Evolutionary conservation across 2,113 vertebrate species (phyloP).

Genomic region (Polypterus bichir): DNA sequence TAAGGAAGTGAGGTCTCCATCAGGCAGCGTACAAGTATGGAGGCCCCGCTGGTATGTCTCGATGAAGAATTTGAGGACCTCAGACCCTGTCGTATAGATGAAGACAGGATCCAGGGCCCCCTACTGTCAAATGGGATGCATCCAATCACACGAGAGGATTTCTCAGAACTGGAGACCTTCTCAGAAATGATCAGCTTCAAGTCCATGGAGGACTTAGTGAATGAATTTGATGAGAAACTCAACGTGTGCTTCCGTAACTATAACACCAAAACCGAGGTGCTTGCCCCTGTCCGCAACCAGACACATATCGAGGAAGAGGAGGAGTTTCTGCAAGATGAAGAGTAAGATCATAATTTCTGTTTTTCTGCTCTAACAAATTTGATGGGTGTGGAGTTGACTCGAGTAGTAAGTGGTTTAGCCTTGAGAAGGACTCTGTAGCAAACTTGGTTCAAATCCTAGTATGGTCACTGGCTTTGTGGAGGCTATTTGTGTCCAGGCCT

Average conservation of each 20-base stretch:
- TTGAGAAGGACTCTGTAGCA: no score
- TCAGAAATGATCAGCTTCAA: slow-evolving; percentile 92
- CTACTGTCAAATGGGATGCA: slow-evolving; percentile 41
- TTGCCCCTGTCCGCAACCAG: slow-evolving; percentile 76
- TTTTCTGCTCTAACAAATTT: no score
- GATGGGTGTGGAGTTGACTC: no score
- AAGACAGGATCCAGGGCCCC: slow-evolving; percentile 48
- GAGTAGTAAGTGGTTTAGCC: no score
- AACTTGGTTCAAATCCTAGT: no score
- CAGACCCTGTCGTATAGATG: slow-evolving; percentile 50
- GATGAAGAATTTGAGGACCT: slow-evolving; percentile 88
- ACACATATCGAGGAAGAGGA: slow-evolving; percentile 71
- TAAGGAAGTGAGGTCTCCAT: slow-evolving; percentile 3
- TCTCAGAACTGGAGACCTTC: slow-evolving; percentile 87
- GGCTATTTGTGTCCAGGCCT: no score
- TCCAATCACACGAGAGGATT: slow-evolving; percentile 61
- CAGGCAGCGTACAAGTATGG: slow-evolving; percentile 46
- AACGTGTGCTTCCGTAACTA: slow-evolving; percentile 90
- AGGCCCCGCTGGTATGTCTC: slow-evolving; percentile 79
- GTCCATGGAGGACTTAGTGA: slow-evolving; percentile 89
- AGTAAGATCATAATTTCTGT: slow-evolving; percentile 50
- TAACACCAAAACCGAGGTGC: slow-evolving; percentile 78
- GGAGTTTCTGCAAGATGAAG: slow-evolving; percentile 74
- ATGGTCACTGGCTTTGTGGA: no score
- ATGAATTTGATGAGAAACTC: slow-evolving; percentile 87